Evolutionary conservation across 2,797 vertebrate genomes (phyloP).

Genomic region (Sebastes taczanowskii): DNA sequence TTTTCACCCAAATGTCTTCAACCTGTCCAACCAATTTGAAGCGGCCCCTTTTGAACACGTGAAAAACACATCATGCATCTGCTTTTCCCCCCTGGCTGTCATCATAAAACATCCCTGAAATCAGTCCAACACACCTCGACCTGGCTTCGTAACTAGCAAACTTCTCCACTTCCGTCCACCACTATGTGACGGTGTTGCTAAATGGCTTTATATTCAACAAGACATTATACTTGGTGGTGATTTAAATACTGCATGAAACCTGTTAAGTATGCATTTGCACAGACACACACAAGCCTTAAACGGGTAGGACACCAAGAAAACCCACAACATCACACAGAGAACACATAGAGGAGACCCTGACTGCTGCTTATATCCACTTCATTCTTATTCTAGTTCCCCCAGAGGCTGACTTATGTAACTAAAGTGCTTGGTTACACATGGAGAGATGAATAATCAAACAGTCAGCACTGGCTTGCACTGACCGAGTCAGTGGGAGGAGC

Average conservation of each 20-base stretch:
- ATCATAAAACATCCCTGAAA: neutral
- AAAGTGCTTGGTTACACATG: slow-evolving; percentile 71
- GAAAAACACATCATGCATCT: neutral
- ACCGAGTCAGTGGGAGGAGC: slow-evolving; percentile 62
- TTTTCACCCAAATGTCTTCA: neutral
- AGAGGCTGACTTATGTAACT: slow-evolving; percentile 71
- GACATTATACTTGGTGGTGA: neutral
- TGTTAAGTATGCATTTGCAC: neutral
- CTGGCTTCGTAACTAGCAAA: neutral
- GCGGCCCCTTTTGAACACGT: neutral
- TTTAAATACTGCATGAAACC: slow-evolving; percentile 38
- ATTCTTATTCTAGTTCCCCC: slow-evolving; percentile 60
- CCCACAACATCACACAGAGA: slow-evolving; percentile 34
- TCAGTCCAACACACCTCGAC: neutral
- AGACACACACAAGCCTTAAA: neutral
- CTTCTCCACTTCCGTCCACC: neutral
- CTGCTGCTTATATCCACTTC: slow-evolving; percentile 62
- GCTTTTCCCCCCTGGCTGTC: too few relatives aligned
- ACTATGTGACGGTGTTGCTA: neutral
- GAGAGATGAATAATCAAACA: slow-evolving; percentile 74
- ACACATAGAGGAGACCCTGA: slow-evolving; percentile 28
- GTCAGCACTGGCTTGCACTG: slow-evolving; percentile 43
- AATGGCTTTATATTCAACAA: neutral
- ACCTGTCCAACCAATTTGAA: neutral
- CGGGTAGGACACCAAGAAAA: slow-evolving; percentile 16